Evolutionary conservation across 1,140 invertebrate species (phyloP).

Genomic region (Lanistes nyassanus): DNA sequence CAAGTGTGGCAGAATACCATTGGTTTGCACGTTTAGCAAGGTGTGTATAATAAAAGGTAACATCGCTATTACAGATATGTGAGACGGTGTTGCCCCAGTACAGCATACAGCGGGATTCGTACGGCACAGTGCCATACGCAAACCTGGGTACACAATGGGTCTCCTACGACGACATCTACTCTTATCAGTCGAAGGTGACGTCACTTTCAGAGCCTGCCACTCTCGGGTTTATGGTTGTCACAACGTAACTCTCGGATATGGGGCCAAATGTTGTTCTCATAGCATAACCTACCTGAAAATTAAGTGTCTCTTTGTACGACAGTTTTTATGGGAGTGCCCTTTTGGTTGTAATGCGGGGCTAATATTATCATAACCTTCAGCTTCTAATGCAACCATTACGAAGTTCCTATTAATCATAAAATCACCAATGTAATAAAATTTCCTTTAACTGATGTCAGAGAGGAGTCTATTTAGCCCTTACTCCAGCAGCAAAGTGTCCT

Average conservation of each 20-base stretch:
- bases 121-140: slow-evolving; percentile 80
- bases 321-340: background rate
- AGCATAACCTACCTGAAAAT: background rate
- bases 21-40: background rate
- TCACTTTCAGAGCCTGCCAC: background rate
- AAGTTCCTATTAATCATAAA: too few species aligned
- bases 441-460: too few species aligned
- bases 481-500: background rate
- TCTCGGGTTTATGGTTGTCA: background rate
- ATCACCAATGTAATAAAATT: too few species aligned
- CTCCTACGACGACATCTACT: slow-evolving; percentile 84
- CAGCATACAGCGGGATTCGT: slow-evolving; percentile 69
- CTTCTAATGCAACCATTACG: too few species aligned
- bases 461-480: too few species aligned
- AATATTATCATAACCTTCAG: too few species aligned
- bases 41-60: too few species aligned
- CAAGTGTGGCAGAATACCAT: background rate
- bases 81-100: background rate
- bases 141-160: slow-evolving; percentile 88
- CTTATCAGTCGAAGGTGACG: slow-evolving; percentile 77
- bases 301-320: background rate
- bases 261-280: background rate
- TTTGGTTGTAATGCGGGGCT: too few species aligned
- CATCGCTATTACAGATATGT: slow-evolving; percentile 12
- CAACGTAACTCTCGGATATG: background rate